Evolutionary conservation across 1,140 invertebrate species (phyloP).

Genomic region (Solen grandis): DNA sequence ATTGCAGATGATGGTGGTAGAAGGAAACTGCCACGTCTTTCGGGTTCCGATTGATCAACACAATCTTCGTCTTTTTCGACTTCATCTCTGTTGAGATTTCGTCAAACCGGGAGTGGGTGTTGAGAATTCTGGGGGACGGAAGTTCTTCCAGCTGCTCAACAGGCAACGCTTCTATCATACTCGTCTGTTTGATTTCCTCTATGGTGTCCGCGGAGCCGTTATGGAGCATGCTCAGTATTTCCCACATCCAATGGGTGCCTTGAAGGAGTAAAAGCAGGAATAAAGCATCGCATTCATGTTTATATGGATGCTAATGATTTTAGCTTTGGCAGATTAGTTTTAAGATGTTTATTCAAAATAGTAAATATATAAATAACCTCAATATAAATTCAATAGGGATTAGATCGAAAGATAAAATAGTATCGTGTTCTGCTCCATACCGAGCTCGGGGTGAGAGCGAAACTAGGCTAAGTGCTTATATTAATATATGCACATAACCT

Average conservation of each 20-base stretch:
- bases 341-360: no score
- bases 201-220: background rate
- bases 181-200: background rate
- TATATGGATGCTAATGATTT: no score
- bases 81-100: background rate
- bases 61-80: constrained; percentile 4
- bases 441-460: no score
- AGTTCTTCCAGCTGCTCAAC: background rate
- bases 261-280: no score
- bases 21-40: constrained; percentile 68
- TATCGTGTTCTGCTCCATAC: no score
- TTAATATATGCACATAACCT: no score
- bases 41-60: constrained; percentile 55
- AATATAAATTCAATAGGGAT: no score
- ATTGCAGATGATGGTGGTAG: constrained; percentile 58
- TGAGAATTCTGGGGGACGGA: background rate
- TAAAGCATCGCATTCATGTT: no score
- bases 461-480: no score
- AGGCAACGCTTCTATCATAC: background rate
- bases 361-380: no score
- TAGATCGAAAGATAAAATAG: no score
- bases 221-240: background rate
- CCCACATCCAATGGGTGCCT: background rate
- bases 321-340: no score
- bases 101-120: background rate